Conservation (phyloP, 2,797 vertebrate species). For the Sebastes diploproa region DNA sequence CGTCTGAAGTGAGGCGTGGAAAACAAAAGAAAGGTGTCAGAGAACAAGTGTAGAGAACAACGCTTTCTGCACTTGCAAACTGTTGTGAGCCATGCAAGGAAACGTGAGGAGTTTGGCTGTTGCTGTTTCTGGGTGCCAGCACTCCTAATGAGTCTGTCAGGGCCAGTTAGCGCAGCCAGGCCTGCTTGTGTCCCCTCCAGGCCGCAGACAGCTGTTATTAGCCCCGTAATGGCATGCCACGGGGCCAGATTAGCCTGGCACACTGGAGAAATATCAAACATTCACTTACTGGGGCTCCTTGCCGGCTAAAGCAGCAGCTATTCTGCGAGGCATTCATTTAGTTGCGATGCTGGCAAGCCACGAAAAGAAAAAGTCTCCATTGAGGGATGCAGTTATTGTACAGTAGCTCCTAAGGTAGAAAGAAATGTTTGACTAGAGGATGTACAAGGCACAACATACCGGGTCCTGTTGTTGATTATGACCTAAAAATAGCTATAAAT, state of each 20-base stretch:
- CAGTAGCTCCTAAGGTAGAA: conserved; percentile 39
- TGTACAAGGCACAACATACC: background rate
- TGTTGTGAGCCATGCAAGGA: conserved; percentile 62
- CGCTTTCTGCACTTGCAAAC: conserved; percentile 62
- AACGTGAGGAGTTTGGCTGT: conserved; percentile 74
- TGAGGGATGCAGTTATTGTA: conserved; percentile 33
- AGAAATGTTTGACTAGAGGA: conserved; percentile 1
- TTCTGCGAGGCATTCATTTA: conserved; percentile 67
- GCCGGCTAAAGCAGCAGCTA: conserved; percentile 56
- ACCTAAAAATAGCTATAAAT: background rate
- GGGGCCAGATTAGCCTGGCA: conserved; percentile 83
- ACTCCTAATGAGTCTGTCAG: conserved; percentile 87
- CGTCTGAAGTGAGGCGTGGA: conserved; percentile 35
- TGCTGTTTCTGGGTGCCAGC: conserved; percentile 80
- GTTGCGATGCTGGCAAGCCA: conserved; percentile 55
- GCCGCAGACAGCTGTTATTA: conserved; percentile 87
- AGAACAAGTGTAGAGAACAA: conserved; percentile 69
- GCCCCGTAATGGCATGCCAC: conserved; percentile 85
- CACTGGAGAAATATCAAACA: conserved; percentile 79
- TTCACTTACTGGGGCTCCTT: conserved; percentile 73
- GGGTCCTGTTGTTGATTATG: background rate
- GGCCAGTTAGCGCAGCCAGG: conserved; percentile 80
- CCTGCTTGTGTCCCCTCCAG: conserved; percentile 75
- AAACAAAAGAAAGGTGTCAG: conserved; percentile 66
- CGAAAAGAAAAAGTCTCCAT: conserved; percentile 32